Base-by-base conservation (phyloP, 1,140 invertebrate genomes). In the Ips typographus region DNA sequence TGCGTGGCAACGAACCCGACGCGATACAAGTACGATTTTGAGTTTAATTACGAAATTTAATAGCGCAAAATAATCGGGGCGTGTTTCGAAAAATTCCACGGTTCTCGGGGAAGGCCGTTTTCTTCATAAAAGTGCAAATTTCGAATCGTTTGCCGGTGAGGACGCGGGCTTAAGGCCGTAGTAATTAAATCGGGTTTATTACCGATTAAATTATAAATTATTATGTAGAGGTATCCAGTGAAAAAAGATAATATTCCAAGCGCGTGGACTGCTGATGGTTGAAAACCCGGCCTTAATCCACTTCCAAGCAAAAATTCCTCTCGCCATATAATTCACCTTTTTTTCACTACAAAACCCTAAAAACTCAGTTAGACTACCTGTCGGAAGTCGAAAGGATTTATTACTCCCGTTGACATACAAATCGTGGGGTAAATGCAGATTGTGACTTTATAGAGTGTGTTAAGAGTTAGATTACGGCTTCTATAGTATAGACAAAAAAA, bases 41-140 rank as follows among this genome's bases (percentile, higher is more conserved):
- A 22, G 22, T 22, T 22, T 47, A 61, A 61, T 61, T 61, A 61
- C 58, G 22, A 61, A 61, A 61, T 47, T 61, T 61, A 61, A 61
- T 61, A 43, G 58, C 41, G n/a, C 41, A 36, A 43, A 22, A 61
- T 61, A 61, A 61, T 61, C 47, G 58, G 56, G 4, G 2, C 41
- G 7, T 41, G 42, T 8, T 41, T 55, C 37, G 52, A 55, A 55
- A 36, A 55, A 36, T 55, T 36, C 6, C 5, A 37, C 37, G 36
- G 52, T 55, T 8, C n/a, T 22, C 36, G 52, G 5, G 44, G 52
- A 55, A 55, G 52, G 52, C 8, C 52, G 52, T 36, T 38, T 55
- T 55, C 8, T 55, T 37, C 37, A 55, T 55, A 55, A 55, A 55
- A 55, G n/a, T 55, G 52, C 5, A 55, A 55, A 55, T 55, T 5